phyloP scores from a whole-genome alignment of 2,113 vertebrate genomes.

The Nettapus auritus region DNA sequence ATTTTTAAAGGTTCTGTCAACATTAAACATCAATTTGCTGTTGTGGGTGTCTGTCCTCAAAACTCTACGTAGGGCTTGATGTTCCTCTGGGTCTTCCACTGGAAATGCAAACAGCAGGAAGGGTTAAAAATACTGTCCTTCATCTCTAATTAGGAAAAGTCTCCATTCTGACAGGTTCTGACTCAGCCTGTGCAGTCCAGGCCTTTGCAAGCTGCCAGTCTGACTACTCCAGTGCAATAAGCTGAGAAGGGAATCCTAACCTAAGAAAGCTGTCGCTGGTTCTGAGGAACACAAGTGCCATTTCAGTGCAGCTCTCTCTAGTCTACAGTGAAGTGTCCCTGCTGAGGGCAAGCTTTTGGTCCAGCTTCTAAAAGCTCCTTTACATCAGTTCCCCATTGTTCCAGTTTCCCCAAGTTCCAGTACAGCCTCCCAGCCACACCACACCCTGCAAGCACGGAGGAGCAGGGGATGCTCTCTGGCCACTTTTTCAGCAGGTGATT shows the following conservation, averaged over 20 bases:
- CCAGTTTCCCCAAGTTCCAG: neutral
- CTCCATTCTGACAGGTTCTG: neutral
- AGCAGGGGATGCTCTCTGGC: neutral
- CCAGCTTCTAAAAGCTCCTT: neutral
- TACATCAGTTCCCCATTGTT: neutral
- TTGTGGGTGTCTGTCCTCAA: neutral
- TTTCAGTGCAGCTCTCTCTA: neutral
- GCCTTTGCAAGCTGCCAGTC: neutral
- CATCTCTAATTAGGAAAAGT: neutral
- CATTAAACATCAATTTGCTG: neutral
- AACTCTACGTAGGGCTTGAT: neutral
- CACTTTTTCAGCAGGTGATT: neutral
- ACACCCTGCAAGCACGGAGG: accelerated
- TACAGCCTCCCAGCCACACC: neutral
- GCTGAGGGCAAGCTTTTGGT: neutral
- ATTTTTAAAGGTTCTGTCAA: neutral
- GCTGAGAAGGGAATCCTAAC: neutral
- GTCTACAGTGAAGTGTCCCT: neutral
- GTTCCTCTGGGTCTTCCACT: neutral
- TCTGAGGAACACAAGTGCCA: neutral
- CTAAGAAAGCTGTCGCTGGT: neutral
- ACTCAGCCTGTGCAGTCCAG: neutral
- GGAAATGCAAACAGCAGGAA: neutral
- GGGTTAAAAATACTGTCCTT: neutral
- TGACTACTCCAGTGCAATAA: neutral